Base-by-base conservation (phyloP, 1,140 invertebrate genomes). In the Teleopsis dalmanni region DNA sequence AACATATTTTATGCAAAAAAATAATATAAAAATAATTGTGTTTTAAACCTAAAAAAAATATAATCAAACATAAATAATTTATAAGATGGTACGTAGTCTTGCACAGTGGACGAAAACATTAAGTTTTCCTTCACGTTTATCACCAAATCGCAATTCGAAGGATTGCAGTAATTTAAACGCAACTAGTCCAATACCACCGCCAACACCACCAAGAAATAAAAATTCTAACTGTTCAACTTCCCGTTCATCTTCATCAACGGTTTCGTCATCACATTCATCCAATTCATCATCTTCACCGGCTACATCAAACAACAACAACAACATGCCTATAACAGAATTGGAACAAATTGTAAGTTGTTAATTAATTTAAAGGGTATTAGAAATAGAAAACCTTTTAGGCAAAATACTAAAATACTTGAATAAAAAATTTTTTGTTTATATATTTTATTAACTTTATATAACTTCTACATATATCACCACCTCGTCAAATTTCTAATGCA, bases 51-150 rank as follows among this genome's bases (percentile, higher is more conserved):
- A 27, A 10, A 6, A 22, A 34, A 45, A 43, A 9, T 33, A 42
- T 7, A 29, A 18, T 26, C 8, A 6, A 10, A 31, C 29, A 9
- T 40, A 19, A 36, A 16, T 8, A n/a, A 7, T 16, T 16, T 14
- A 21, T 47, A 76, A 72, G 63, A 89, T 89, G 87, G 87, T 88
- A 64, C 83, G 87, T 57, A 87, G 85, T 74, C 71, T 88, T 59
- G 81, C 84, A 38, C 84, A 88, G 77, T 89, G 87, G 87, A 88
- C 86, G 59, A 89, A 88, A 76, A 89, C 86, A 54, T 74, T 89
- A 62, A 88, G 85, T 76, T 89, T 89, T 68, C 87, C 87, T 50
- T 82, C 85, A 57, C 77, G 86, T 65, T 76, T 88, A 56, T 86
- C 84, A 43, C 84, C 86, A 1, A 85, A 87, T 64, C 80, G 84